These are phyloP conservation scores for Harpagifer antarcticus DNA, from an alignment of 2,797 vertebrate genomes.

Conservation along the genomic window DNA sequence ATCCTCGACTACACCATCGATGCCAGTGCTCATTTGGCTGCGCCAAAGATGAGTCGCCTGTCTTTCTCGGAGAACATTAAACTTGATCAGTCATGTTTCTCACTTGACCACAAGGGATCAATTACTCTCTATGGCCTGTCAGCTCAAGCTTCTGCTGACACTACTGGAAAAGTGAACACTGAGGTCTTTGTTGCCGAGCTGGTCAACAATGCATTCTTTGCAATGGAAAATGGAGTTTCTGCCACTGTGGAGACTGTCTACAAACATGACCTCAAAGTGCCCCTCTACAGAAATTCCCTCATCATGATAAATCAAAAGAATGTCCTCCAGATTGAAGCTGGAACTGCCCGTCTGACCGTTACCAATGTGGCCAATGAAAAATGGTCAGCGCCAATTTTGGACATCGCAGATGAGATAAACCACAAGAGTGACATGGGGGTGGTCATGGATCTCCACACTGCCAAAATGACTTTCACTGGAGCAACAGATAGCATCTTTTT, in stretches of 20 bases:
- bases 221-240: constrained; percentile 83
- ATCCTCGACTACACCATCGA: constrained; percentile 86
- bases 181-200: constrained; percentile 84
- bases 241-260: constrained; percentile 84
- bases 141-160: constrained; percentile 84
- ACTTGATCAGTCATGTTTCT: constrained; percentile 84
- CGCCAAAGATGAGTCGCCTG: constrained; percentile 81
- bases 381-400: constrained; percentile 70
- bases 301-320: constrained; percentile 86
- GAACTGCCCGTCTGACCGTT: constrained; percentile 79
- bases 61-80: constrained; percentile 87
- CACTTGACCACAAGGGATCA: constrained; percentile 84
- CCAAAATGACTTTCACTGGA: constrained; percentile 83
- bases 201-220: constrained; percentile 81
- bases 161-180: constrained; percentile 82
- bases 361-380: constrained; percentile 86
- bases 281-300: constrained; percentile 79
- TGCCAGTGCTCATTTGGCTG: constrained; percentile 84
- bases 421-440: constrained; percentile 85
- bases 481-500: constrained; percentile 83
- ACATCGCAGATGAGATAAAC: constrained; percentile 86
- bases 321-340: constrained; percentile 79
- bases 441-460: constrained; percentile 79
- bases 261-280: constrained; percentile 88
- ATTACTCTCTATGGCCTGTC: constrained; percentile 79